Evolutionary conservation across 2,113 vertebrate genomes (phyloP), one percentile per base, ranked within the genome.

Genomic region (Turnix velox): DNA sequence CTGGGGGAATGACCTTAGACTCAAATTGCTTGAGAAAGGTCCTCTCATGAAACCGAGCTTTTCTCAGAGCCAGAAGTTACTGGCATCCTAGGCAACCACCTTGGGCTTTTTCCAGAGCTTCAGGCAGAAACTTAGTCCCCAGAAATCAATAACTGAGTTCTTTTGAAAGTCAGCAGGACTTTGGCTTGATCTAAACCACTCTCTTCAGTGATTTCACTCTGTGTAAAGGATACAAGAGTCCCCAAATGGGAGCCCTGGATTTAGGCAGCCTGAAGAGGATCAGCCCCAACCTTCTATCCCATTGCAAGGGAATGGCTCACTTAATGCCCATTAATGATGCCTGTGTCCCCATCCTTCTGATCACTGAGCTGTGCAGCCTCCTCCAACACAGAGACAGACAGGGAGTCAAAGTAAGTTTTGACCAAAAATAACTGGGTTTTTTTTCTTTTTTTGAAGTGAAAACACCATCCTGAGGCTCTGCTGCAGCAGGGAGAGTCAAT

Each of bases 61-160:
- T 30, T 92, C 84, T 75, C 84, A 82, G 89, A 94, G 87, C 45
- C 77, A 68, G 81, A 52, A 77, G 82, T 87, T 89, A 45, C 81
- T 89, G 58, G 57, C 77, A 42, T 81, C 95, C 95, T 42, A 87
- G 93, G 95, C 93, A 95, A 92, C 92, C 2, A 6, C 93, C 92
- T 65, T 95, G 95, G 93, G 92, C 90, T 94, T 42, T 28, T 92
- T 92, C 94, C 93, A 92, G 95, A 65, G 88, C 92, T 95, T 87
- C 58, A 27, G 92, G 94, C 93, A 94, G 90, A 84, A 69, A 72
- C 87, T 79, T 35, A 78, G 94, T 6, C 87, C 84, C 87, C 87
- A 91, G 77, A 67, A 93, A 94, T 93, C 94, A 95, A 91, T 95
- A 78, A 63, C 84, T 17, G 77, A 75, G 87, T 18, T 68, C 89